Percentiles rank a stretch among this genome's conserved stretches.
These are phyloP conservation scores for Corythaixoides concolor DNA, from an alignment of 2,113 vertebrate species.

Conservation along the genomic window DNA sequence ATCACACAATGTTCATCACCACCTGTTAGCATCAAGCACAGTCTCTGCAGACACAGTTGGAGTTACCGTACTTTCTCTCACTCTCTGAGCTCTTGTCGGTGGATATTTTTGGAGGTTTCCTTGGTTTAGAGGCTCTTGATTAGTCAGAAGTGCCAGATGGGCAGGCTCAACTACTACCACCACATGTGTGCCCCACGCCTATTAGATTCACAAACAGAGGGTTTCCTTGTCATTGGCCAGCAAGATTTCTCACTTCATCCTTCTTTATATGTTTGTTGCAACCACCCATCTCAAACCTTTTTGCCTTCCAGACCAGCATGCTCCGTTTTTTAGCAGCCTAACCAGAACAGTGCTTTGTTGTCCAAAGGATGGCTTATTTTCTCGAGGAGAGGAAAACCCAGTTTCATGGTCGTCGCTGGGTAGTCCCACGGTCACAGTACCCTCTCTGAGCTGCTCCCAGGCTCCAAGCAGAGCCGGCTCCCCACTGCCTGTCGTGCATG, in stretches of 20 bases:
- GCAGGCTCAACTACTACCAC: background rate
- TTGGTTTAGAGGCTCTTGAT: constrained; percentile 14
- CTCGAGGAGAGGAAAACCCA: background rate
- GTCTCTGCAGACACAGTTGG: constrained; percentile 38
- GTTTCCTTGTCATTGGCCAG: background rate
- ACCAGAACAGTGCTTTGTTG: background rate
- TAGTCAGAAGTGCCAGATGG: constrained; percentile 26
- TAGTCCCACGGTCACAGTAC: background rate
- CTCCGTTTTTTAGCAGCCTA: background rate
- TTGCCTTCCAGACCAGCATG: background rate
- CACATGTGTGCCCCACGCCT: background rate
- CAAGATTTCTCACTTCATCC: background rate
- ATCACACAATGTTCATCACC: background rate
- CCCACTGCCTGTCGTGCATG: background rate
- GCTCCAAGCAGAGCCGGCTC: accelerated
- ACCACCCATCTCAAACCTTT: background rate
- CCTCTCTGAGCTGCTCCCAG: background rate
- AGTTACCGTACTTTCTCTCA: constrained; percentile 39
- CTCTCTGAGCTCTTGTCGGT: background rate
- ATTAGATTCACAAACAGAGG: background rate
- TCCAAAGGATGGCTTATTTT: background rate
- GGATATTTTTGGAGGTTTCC: constrained; percentile 24
- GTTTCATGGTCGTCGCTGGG: background rate
- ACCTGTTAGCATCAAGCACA: constrained; percentile 46
- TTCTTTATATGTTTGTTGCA: background rate